Evolutionary conservation across 2,113 vertebrate genomes (phyloP), one percentile per base, ranked within the genome.

Genomic region (Manacus vitellinus): DNA sequence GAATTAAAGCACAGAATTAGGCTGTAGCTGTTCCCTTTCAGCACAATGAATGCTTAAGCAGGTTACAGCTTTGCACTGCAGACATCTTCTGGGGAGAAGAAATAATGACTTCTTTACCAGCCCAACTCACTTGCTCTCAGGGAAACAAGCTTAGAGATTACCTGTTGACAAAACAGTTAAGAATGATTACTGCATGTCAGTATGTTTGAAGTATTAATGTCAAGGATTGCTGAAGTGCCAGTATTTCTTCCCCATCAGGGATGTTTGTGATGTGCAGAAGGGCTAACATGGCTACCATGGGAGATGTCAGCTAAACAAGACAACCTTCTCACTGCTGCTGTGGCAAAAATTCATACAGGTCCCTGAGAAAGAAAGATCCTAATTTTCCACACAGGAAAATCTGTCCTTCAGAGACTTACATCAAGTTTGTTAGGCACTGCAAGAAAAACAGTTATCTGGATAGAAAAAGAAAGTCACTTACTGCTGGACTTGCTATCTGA

Each of bases 1-100:
- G 95, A 96, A 95, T 97, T 97, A 94, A 83, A 90, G 71, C 56
- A 85, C 86, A 96, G 79, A 94, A 85, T 90, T 67, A 96, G 81
- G 65, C 86, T 93, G 84, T 20, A 65, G 73, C 67, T 1, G 0
- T 71, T 94, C 85, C 87, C 66, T 67, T 91, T 89, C 82, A 92
- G 95, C 68, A 85, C 2, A 2, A 54, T 46, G 88, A 81, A 92
- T 59, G 67, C 83, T 96, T 92, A 82, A 92, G 95, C 94, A 97
- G 93, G 93, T 90, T 89, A 95, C 0, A 6, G 94, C 88, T 91
- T 96, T 94, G 84, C 63, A 66, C 61, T 59, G 71, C 58, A 85
- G 75, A 85, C 4, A 1, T 75, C 82, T 95, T 86, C 85, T 65
- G 55, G 62, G 72, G 88, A 85, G 59, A 71, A 89, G 79, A 67